Evolutionary conservation across 2,888 invertebrate genomes (phyloP).

Genomic region (Tubulanus polymorphus): DNA sequence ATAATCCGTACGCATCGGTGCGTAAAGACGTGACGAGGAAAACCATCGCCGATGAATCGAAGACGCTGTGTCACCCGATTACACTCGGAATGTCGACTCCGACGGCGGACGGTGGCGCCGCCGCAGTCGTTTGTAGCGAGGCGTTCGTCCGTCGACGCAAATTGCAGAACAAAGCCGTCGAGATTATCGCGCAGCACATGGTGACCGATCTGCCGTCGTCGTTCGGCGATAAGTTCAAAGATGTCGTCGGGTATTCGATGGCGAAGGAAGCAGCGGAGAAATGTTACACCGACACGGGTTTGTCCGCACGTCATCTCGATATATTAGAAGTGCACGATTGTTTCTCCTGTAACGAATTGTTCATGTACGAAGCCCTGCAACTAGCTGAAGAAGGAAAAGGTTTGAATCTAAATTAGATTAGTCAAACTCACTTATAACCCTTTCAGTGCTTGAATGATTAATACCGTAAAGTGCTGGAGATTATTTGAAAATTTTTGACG

Average conservation of each 20-base stretch:
- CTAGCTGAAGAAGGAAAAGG: slow-evolving; percentile 32
- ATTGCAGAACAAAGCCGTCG: slow-evolving; percentile 10
- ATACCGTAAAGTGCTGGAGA: too few species aligned
- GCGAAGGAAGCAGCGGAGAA: slow-evolving; percentile 13
- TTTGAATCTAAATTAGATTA: neutral
- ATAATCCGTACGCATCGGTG: slow-evolving; percentile 40
- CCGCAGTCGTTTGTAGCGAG: slow-evolving; percentile 17
- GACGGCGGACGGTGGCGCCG: slow-evolving; percentile 20
- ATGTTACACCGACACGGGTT: slow-evolving; percentile 11
- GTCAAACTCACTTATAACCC: too few species aligned
- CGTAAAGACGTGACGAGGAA: slow-evolving; percentile 24
- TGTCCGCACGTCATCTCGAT: slow-evolving; percentile 26
- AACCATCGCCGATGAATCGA: slow-evolving; percentile 23
- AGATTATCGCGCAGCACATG: slow-evolving; percentile 19
- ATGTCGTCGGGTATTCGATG: slow-evolving; percentile 15
- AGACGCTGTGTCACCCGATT: slow-evolving; percentile 37
- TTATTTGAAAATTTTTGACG: too few species aligned
- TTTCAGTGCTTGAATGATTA: too few species aligned
- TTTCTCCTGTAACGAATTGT: slow-evolving; percentile 22
- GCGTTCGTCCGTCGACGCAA: slow-evolving; percentile 10
- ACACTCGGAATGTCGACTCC: slow-evolving; percentile 40
- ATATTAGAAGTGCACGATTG: slow-evolving; percentile 32
- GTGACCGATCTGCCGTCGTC: slow-evolving; percentile 19
- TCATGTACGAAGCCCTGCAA: slow-evolving; percentile 25
- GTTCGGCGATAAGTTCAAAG: slow-evolving; percentile 13